Evolutionary conservation across 1,140 invertebrate species (phyloP), one percentile per base, ranked within the genome.

Genomic region (Sitophilus oryzae): DNA sequence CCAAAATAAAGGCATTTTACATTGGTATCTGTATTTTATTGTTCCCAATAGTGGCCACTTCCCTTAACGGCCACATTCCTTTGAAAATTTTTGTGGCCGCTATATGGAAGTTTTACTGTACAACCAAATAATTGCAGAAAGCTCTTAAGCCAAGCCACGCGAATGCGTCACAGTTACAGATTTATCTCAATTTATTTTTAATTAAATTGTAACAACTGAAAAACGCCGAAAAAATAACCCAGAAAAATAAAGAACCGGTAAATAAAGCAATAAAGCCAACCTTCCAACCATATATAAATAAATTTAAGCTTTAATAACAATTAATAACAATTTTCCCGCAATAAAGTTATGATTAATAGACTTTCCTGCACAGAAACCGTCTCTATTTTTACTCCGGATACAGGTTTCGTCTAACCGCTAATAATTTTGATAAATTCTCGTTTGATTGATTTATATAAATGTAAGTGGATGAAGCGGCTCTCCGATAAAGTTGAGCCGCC

Each of bases 391-490:
- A 40, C 36, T 45, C 25, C 36, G 19, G 48, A 41, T 25, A 42
- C n/a, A 19, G 25, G 6, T 51, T 9, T 6, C 19, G 52, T 22
- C 20, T 49, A 49, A 49, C 44, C 49, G 38, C 25, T 51, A 48
- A 55, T 60, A 60, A 60, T 56, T 56, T 60, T 60, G 58, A 60
- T 60, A 52, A 60, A 60, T 60, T 56, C 45, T 41, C 9, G 15
- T 56, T 56, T 60, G 58, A 60, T 60, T 60, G 58, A 60, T 60
- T 60, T 60, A 60, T 60, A 60, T 56, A 56, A 52, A 60, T 60
- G 44, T 60, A 56, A 56, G 58, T 56, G 58, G 58, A 49, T 52
- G 50, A 19, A 19, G 51, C 38, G 37, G 30, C 19, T 35, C 52
- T 43, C 58, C 58, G 37, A 25, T 36, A 36, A 37, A 60, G 41